A percentile compares a stretch with the other conserved stretches of the same genome.
phyloP scores from a whole-genome alignment of 2,113 vertebrate genomes.

The Phalacrocorax aristotelis region DNA sequence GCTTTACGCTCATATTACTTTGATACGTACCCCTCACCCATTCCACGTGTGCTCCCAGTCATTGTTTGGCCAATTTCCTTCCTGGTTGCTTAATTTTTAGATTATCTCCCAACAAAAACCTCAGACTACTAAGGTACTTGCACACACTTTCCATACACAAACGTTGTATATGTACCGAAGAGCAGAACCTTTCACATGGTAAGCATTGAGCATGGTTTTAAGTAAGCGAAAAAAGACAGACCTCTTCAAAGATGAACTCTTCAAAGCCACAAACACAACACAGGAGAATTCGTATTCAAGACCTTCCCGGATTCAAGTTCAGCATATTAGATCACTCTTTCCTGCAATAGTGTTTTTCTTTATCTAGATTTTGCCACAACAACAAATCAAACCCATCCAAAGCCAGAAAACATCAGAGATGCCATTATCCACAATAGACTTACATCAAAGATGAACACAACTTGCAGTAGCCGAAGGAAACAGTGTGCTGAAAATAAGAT shows the following conservation, averaged over 20 bases:
- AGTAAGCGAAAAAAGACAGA: not conserved
- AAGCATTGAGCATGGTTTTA: not conserved
- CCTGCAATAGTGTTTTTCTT: not conserved
- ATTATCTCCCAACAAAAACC: not conserved
- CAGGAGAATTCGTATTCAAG: not conserved
- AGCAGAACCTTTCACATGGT: not conserved
- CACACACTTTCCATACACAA: not conserved
- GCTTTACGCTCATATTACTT: not conserved
- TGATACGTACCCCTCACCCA: not conserved
- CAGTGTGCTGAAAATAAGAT: conserved; percentile 29
- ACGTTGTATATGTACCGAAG: accelerated
- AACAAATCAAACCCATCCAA: conserved; percentile 27
- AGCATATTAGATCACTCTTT: not conserved
- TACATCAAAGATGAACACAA: not conserved
- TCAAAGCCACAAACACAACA: not conserved
- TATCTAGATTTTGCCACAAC: conserved; percentile 5
- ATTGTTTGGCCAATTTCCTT: not conserved
- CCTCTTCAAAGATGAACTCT: not conserved
- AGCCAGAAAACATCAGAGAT: conserved; percentile 25
- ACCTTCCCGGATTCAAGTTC: not conserved
- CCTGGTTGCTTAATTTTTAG: not conserved
- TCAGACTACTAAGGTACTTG: not conserved
- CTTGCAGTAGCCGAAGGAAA: not conserved
- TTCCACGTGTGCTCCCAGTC: not conserved
- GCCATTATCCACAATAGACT: not conserved